A percentile compares a stretch with the other conserved stretches of the same genome.
Evolutionary conservation across 1,140 invertebrate genomes (phyloP).

Genomic region (Drosophila ercepeae): DNA sequence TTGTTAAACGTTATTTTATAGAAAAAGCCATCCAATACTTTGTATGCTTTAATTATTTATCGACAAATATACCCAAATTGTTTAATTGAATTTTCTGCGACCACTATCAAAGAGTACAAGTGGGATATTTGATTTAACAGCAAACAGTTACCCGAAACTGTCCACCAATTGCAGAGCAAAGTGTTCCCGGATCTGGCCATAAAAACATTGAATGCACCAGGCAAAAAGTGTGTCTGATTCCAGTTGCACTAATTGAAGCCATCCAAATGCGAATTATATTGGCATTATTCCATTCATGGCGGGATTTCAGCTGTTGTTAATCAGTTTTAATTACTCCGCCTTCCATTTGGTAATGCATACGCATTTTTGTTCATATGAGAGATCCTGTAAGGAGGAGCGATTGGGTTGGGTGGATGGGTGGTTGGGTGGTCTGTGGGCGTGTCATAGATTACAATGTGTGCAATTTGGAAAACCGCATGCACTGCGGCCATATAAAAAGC

Average conservation of each 20-base stretch:
- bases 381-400: neutral
- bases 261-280: slow-evolving; percentile 34
- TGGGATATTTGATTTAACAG: neutral
- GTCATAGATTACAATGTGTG: slow-evolving; percentile 48
- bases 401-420: no score
- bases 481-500: slow-evolving; percentile 66
- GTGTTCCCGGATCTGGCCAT: slow-evolving; percentile 1
- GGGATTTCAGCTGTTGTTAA: slow-evolving; percentile 53
- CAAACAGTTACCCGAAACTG: slow-evolving; percentile 4
- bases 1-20: neutral
- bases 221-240: slow-evolving; percentile 21
- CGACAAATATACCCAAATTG: neutral
- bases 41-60: neutral
- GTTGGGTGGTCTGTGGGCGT: neutral
- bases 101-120: slow-evolving; percentile 9
- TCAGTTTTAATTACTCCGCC: slow-evolving; percentile 56
- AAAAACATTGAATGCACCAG: slow-evolving; percentile 20
- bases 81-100: slow-evolving; percentile 22
- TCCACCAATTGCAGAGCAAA: neutral
- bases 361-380: neutral
- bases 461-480: slow-evolving; percentile 56
- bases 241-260: slow-evolving; percentile 24
- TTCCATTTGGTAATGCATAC: slow-evolving; percentile 4
- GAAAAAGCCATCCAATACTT: neutral
- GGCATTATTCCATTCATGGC: slow-evolving; percentile 55